These are phyloP conservation scores for Uropetala carovei DNA, from an alignment of 2,888 invertebrate species.

Conservation along the genomic window DNA sequence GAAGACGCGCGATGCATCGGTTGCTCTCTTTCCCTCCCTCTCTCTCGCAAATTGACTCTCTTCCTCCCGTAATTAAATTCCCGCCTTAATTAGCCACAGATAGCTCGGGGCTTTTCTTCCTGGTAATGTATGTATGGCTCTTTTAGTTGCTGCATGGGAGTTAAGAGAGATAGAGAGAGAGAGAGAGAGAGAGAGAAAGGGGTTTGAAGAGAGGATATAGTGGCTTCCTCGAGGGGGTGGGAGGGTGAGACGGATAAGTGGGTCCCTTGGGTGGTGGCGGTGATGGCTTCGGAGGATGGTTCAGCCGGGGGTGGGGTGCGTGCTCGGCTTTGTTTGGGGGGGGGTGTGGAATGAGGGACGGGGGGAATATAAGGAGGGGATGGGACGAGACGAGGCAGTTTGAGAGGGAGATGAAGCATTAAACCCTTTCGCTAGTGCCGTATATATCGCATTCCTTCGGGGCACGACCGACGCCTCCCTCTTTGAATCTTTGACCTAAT, in stretches of 20 bases:
- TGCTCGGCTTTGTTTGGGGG: neutral
- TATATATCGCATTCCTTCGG: neutral
- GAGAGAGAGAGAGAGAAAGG: neutral
- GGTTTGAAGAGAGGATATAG: no score
- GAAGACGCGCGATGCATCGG: neutral
- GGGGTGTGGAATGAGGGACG: neutral
- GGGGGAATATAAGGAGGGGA: no score
- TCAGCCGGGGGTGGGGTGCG: neutral
- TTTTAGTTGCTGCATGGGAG: slow-evolving; percentile 36
- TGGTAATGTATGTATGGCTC: slow-evolving; percentile 59
- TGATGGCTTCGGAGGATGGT: neutral
- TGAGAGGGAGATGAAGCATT: neutral
- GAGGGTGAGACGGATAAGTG: neutral
- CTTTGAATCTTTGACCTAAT: neutral
- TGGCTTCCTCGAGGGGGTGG: neutral
- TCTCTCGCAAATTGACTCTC: slow-evolving; percentile 62
- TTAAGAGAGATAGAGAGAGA: slow-evolving; percentile 14
- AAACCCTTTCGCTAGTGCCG: no score
- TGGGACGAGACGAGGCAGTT: neutral
- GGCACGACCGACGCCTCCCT: neutral
- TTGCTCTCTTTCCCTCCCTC: neutral
- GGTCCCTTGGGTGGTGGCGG: neutral
- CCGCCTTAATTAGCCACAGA: slow-evolving; percentile 62
- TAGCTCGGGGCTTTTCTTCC: slow-evolving; percentile 59
- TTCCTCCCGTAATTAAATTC: slow-evolving; percentile 59